Evolutionary conservation across 2,888 invertebrate genomes (phyloP).

Genomic region (Epinotia brunnichana): DNA sequence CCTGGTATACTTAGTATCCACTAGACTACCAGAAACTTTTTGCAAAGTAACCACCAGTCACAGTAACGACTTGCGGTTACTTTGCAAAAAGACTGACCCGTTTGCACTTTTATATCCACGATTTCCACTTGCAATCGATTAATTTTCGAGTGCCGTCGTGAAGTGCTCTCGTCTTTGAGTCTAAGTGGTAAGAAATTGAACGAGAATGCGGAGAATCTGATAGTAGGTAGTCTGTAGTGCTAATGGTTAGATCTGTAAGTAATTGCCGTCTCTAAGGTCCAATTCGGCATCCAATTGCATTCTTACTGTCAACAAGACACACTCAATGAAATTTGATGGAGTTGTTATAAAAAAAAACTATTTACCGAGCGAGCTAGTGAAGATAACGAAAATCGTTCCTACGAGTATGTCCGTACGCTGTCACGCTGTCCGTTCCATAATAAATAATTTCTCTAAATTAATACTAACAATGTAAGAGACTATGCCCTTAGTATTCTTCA

Average conservation of each 20-base stretch:
- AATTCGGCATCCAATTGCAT: not conserved
- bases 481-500: no score
- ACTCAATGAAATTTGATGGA: no score
- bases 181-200: slow-evolving; percentile 1
- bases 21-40: not conserved
- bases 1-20: not conserved
- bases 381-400: no score
- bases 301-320: no score
- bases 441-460: no score
- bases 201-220: not conserved
- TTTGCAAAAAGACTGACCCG: no score
- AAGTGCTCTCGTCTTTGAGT: slow-evolving; percentile 2
- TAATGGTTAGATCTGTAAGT: not conserved
- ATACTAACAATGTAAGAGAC: no score
- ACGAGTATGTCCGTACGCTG: no score
- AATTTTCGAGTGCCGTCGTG: not conserved
- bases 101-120: not conserved
- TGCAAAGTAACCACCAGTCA: not conserved
- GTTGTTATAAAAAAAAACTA: no score
- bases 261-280: not conserved
- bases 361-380: no score
- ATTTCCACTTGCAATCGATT: not conserved
- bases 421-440: no score
- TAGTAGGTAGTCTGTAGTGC: not conserved
- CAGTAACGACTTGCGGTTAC: not conserved